Evolutionary conservation across 1,140 invertebrate species (phyloP).

Genomic region (Leptonema lineaticorne): DNA sequence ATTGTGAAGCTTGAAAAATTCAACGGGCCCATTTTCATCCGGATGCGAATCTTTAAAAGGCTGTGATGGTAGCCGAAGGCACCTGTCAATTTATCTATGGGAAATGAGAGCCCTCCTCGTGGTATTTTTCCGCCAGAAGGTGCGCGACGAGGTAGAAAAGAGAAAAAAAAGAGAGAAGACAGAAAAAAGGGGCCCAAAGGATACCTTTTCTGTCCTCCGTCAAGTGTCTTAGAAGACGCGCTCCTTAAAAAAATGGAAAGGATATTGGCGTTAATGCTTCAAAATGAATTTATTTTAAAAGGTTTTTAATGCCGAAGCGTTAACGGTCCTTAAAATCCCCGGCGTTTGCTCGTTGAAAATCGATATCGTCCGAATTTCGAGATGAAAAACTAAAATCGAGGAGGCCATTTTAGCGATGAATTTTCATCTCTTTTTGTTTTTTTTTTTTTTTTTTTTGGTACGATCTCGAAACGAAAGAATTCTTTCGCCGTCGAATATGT

Average conservation of each 20-base stretch:
- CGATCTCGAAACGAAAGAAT: background rate
- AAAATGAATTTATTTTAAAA: conserved; percentile 23
- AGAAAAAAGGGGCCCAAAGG: no score
- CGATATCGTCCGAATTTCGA: background rate
- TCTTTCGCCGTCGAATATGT: background rate
- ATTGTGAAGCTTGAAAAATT: conserved; percentile 19
- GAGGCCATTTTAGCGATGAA: background rate
- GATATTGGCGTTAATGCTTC: conserved; percentile 5
- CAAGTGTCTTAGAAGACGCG: background rate
- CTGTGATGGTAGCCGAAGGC: background rate
- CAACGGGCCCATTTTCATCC: background rate
- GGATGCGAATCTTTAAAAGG: background rate
- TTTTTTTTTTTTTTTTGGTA: no score
- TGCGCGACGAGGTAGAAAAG: no score
- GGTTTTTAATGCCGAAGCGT: background rate
- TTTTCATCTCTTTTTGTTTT: no score
- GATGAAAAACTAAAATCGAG: background rate
- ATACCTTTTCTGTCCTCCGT: conserved; percentile 6
- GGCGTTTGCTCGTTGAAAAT: background rate
- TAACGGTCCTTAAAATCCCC: background rate
- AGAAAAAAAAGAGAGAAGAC: no score
- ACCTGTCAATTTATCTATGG: conserved; percentile 23
- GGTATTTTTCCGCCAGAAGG: conserved; percentile 14
- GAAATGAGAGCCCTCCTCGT: conserved; percentile 19
- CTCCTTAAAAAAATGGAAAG: background rate